These are phyloP conservation scores for Ahaetulla prasina DNA, from an alignment of 2,113 vertebrate species.

Conservation along the genomic window DNA sequence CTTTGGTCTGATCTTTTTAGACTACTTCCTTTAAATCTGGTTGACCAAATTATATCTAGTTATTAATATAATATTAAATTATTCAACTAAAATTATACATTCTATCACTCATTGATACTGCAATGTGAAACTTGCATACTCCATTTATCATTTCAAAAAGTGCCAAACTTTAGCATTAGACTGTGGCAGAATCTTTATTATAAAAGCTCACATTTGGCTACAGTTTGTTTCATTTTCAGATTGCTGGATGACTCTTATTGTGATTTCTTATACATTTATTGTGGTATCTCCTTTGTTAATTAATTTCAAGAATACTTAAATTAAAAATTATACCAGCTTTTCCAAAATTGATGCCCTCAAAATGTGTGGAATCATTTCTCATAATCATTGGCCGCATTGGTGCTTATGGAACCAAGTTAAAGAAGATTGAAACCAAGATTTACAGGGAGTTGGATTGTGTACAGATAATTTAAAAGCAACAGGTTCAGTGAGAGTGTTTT, in stretches of 20 bases:
- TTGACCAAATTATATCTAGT: not conserved
- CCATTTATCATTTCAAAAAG: constrained; percentile 8
- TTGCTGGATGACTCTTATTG: not conserved
- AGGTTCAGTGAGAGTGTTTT: not conserved
- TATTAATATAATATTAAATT: not conserved
- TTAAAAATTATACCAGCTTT: not conserved
- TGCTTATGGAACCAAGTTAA: not conserved
- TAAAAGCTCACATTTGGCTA: not conserved
- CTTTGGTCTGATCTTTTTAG: not conserved
- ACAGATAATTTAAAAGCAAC: not conserved
- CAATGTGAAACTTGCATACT: not conserved
- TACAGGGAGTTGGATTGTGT: not conserved
- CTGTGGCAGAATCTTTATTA: not conserved
- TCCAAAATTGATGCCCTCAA: not conserved
- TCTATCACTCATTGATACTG: not conserved
- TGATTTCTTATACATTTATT: not conserved
- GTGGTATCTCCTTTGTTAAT: not conserved
- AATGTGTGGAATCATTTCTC: not conserved
- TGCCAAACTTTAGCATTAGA: not conserved
- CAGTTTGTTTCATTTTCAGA: not conserved
- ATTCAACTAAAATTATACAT: not conserved
- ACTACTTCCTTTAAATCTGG: not conserved
- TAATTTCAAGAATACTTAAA: not conserved
- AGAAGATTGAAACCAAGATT: not conserved
- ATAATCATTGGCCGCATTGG: not conserved